Conservation (phyloP, 2,113 vertebrate genomes). For the Cynoglossus semilaevis region DNA sequence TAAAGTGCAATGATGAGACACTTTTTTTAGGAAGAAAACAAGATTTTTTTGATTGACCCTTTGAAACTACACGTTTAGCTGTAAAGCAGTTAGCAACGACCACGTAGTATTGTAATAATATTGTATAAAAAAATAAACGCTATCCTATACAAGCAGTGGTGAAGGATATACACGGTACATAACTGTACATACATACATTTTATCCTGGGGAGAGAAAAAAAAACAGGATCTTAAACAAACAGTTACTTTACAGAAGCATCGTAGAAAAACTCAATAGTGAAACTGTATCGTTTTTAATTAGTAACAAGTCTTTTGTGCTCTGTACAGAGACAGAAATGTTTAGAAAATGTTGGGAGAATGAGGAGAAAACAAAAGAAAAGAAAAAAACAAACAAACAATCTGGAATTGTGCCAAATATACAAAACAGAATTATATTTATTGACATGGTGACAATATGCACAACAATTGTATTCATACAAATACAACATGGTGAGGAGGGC, state of each 20-base stretch:
- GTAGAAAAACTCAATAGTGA: constrained; percentile 4
- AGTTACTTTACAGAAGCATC: constrained; percentile 4
- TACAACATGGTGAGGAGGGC: constrained; percentile 21
- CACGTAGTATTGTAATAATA: constrained; percentile 47
- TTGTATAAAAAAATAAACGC: constrained; percentile 68
- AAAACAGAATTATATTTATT: constrained; percentile 20
- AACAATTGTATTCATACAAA: constrained; percentile 42
- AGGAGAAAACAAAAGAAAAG: neutral
- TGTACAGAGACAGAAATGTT: constrained; percentile 8
- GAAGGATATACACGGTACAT: constrained; percentile 42
- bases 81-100: constrained; percentile 38
- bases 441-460: constrained; percentile 28
- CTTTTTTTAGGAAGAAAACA: constrained; percentile 25
- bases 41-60: constrained; percentile 21
- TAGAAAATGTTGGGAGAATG: constrained; percentile 1
- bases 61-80: constrained; percentile 26
- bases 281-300: neutral
- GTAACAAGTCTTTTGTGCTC: constrained; percentile 4
- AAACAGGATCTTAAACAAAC: too few relatives aligned
- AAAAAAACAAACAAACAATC: constrained; percentile 13
- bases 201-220: neutral
- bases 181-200: constrained; percentile 40
- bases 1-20: constrained; percentile 62
- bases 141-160: constrained; percentile 66
- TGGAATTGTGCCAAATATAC: constrained; percentile 42